Evolutionary conservation across 1,140 invertebrate species (phyloP).

Genomic region (Camponotus floridanus): DNA sequence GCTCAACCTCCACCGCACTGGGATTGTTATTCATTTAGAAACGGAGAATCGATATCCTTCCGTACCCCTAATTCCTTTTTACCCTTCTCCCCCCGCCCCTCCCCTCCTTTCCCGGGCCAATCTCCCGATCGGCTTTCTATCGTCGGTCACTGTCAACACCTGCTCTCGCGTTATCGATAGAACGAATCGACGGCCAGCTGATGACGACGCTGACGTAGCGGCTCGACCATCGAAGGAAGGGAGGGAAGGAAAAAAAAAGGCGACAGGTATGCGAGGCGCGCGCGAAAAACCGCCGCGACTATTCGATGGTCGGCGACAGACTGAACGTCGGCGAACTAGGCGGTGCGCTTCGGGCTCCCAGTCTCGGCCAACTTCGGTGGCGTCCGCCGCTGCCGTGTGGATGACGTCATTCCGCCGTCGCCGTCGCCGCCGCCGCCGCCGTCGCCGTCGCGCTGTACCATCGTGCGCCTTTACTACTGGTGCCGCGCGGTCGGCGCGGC

Average conservation of each 20-base stretch:
- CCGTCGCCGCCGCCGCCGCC: slow-evolving; percentile 71
- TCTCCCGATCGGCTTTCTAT: background rate
- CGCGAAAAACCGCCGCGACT: slow-evolving; percentile 53
- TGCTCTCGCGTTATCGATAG: slow-evolving; percentile 16
- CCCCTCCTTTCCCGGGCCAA: background rate
- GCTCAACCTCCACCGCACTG: slow-evolving; percentile 80
- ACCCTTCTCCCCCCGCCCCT: background rate
- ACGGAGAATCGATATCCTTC: slow-evolving; percentile 64
- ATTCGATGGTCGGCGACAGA: slow-evolving; percentile 76
- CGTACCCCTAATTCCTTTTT: slow-evolving; percentile 57
- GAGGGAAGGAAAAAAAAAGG: slow-evolving; percentile 19
- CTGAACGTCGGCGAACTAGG: slow-evolving; percentile 72
- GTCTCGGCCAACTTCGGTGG: slow-evolving; percentile 57
- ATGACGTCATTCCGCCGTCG: slow-evolving; percentile 75
- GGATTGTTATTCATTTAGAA: slow-evolving; percentile 83
- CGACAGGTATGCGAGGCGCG: background rate
- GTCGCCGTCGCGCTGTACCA: slow-evolving; percentile 80
- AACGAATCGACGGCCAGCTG: slow-evolving; percentile 38
- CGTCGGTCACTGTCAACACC: slow-evolving; percentile 39
- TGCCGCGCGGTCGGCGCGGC: slow-evolving; percentile 76
- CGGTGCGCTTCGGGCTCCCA: slow-evolving; percentile 51
- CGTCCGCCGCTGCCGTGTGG: slow-evolving; percentile 55
- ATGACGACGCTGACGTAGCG: slow-evolving; percentile 18
- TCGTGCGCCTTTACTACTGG: slow-evolving; percentile 84
- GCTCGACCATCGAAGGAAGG: slow-evolving; percentile 55